A percentile compares a stretch with the other conserved stretches of the same genome.
phyloP scores from a whole-genome alignment of 2,888 invertebrate genomes.

The Girardia tigrina region DNA sequence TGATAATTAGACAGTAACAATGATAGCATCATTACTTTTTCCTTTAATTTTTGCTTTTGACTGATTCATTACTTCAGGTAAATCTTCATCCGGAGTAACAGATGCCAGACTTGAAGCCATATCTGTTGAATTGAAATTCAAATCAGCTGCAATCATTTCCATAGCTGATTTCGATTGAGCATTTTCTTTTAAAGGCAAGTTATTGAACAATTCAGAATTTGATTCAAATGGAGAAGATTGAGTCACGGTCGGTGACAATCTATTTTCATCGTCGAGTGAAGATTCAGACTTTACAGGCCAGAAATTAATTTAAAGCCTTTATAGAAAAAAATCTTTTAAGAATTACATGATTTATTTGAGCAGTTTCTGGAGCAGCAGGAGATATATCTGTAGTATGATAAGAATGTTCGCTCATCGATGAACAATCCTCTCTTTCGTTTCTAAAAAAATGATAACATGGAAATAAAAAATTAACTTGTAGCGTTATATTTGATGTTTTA shows the following conservation, averaged over 20 bases:
- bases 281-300: slow-evolving; percentile 16
- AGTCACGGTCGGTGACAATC: neutral
- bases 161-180: neutral
- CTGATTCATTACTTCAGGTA: neutral
- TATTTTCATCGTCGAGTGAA: slow-evolving; percentile 13
- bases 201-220: neutral
- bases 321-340: slow-evolving; percentile 23
- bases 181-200: slow-evolving; percentile 14
- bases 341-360: slow-evolving; percentile 14
- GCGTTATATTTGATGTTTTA: too few species aligned
- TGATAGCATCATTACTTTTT: neutral
- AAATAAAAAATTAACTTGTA: too few species aligned
- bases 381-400: slow-evolving; percentile 4
- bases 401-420: slow-evolving; percentile 16
- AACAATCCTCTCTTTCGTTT: slow-evolving; percentile 19
- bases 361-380: neutral
- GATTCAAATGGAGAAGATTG: slow-evolving; percentile 19
- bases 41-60: neutral
- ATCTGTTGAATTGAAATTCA: neutral
- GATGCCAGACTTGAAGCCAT: neutral
- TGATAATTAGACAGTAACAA: neutral
- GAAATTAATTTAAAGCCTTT: slow-evolving; percentile 7
- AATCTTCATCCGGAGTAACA: slow-evolving; percentile 6
- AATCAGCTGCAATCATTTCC: slow-evolving; percentile 1
- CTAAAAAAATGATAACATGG: too few species aligned